Conservation (phyloP, 2,888 invertebrate genomes). For the Coelopa pilipes region DNA sequence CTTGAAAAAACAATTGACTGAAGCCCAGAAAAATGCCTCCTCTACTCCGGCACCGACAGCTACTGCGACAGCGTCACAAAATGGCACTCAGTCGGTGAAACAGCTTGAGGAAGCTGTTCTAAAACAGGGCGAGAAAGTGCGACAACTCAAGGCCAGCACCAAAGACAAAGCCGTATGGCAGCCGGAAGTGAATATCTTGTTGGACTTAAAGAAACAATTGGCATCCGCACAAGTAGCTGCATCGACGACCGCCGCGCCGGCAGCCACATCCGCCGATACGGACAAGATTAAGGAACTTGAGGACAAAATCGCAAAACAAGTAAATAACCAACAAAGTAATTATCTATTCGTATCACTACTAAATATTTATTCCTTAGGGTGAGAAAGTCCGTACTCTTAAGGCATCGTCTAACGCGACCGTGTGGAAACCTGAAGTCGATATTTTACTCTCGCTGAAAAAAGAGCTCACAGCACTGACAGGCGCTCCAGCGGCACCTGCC, state of each 20-base stretch:
- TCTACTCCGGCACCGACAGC: constrained; percentile 20
- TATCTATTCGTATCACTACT: constrained; percentile 8
- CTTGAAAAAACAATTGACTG: constrained; percentile 76
- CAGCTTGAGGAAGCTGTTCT: constrained; percentile 69
- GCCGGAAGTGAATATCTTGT: constrained; percentile 78
- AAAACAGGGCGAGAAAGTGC: constrained; percentile 78
- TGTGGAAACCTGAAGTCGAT: constrained; percentile 83
- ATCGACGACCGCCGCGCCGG: constrained; percentile 13
- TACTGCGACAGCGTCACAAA: constrained; percentile 37
- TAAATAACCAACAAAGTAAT: constrained; percentile 33
- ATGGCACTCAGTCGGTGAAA: constrained; percentile 41
- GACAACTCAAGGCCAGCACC: constrained; percentile 80
- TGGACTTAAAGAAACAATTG: constrained; percentile 79
- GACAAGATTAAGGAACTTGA: constrained; percentile 69
- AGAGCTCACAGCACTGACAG: constrained; percentile 68
- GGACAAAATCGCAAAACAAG: constrained; percentile 72
- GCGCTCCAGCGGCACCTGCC: constrained; percentile 48
- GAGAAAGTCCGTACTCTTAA: constrained; percentile 82
- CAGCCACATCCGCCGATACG: constrained; percentile 30
- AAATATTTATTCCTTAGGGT: constrained; percentile 69
- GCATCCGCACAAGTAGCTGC: constrained; percentile 52
- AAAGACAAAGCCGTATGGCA: constrained; percentile 82
- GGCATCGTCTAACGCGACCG: constrained; percentile 76
- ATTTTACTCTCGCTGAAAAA: constrained; percentile 78
- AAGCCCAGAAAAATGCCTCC: constrained; percentile 50